A percentile compares a stretch with the other conserved stretches of the same genome.
phyloP scores from a whole-genome alignment of 2,797 vertebrate genomes.

The Myotis pilosus region DNA sequence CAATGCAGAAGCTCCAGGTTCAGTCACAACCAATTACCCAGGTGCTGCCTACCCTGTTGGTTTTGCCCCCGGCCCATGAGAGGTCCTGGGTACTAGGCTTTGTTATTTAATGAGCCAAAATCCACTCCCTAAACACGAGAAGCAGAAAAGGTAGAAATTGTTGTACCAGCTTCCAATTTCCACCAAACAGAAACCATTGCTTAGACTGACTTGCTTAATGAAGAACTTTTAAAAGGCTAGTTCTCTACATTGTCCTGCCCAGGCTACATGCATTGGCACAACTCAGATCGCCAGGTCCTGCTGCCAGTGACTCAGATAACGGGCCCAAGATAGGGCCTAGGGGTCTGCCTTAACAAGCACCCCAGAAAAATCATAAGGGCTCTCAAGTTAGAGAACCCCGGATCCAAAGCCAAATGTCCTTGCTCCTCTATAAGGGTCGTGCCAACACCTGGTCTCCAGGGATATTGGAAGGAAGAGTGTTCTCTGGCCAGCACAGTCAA shows the following conservation, averaged over 20 bases:
- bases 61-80: not conserved
- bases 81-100: conserved; percentile 9
- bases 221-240: conserved; percentile 14
- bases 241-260: not conserved
- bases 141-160: conserved; percentile 59
- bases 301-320: not conserved
- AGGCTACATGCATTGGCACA: not conserved
- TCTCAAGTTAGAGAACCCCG: not conserved
- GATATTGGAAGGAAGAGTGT: not conserved
- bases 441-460: not conserved
- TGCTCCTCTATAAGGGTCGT: not conserved
- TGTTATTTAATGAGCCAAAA: conserved; percentile 43
- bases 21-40: conserved; percentile 45
- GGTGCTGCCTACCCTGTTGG: conserved; percentile 9
- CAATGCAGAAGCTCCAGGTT: not conserved
- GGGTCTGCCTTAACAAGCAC: not conserved
- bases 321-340: not conserved
- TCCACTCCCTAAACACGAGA: conserved; percentile 33
- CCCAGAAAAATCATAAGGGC: not conserved
- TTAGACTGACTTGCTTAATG: not conserved
- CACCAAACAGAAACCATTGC: not conserved
- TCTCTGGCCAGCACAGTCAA: not conserved
- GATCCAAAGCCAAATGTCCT: not conserved
- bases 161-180: conserved; percentile 40
- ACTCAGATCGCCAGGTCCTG: not conserved